Evolutionary conservation across 1,140 invertebrate genomes (phyloP), one percentile per base, ranked within the genome.

Genomic region (Thaumetopoea pityocampa): DNA sequence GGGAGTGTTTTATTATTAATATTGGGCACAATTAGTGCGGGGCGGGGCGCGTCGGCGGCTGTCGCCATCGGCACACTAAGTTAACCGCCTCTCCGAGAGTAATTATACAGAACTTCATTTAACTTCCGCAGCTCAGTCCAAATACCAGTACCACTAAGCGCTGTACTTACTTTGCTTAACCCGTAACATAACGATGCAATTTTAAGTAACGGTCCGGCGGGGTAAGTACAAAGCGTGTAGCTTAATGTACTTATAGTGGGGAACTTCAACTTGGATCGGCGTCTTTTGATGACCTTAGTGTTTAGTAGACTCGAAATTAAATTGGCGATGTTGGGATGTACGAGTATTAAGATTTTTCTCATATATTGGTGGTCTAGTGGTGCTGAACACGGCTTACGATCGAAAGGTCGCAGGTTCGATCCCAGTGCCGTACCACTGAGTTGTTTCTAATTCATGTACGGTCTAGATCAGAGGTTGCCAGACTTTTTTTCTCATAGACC

Each of bases 61-160:
- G 67, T 76, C 72, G 54, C 63, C 66, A 65, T 69, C 68, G 68
- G 51, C 49, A 66, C 52, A 55, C 60, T 59, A 47, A 68, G 61
- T 58, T 71, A 69, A 78, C 71, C 60, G 67, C 65, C 63, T 62
- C 66, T 70, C 53, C 19, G 65, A 69, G 74, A 81, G 69, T 76
- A 81, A 78, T 81, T 81, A 76, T 64, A 67, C 65, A 62, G 60
- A 76, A 80, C 69, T 78, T 73, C 71, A 78, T 80, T 77, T 73
- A 80, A 80, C 70, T 80, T 80, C 62, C 71, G 58, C 63, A 59
- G 73, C 76, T 74, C 58, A 59, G 54, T 66, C 70, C 64, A 69
- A 78, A 78, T 73, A 73, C 63, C 61, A 67, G 59, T 56, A 57
- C 66, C 65, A 56, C 67, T 73, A 73, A 80, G 62, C 61, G 67